phyloP scores from a whole-genome alignment of 1,140 invertebrate genomes.

The Microvelia longipes region DNA sequence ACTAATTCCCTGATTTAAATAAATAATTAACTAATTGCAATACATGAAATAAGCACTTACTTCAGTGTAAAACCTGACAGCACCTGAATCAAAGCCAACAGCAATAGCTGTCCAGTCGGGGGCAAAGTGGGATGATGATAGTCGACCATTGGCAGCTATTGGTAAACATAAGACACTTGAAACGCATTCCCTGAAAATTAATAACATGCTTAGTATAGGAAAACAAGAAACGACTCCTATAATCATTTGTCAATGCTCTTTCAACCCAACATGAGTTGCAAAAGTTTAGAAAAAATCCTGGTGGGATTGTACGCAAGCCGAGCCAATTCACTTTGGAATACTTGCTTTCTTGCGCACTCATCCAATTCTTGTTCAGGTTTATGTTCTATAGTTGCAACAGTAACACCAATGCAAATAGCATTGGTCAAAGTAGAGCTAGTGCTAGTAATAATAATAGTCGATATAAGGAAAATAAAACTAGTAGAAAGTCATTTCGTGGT shows the following conservation, averaged over 20 bases:
- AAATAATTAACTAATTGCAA: too few relatives aligned
- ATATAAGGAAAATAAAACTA: too few relatives aligned
- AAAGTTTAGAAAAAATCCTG: background rate
- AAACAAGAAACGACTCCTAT: constrained; percentile 3
- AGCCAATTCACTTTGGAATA: background rate
- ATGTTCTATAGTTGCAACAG: background rate
- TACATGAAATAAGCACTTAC: too few relatives aligned
- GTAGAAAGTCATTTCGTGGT: too few relatives aligned
- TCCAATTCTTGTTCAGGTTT: background rate
- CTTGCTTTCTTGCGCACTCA: too few relatives aligned
- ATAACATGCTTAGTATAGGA: constrained; percentile 17
- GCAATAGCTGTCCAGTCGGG: constrained; percentile 87
- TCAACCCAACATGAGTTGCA: constrained; percentile 9
- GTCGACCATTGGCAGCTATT: constrained; percentile 49
- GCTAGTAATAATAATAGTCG: too few relatives aligned
- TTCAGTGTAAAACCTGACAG: constrained; percentile 75
- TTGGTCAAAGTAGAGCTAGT: too few relatives aligned
- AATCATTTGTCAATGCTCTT: constrained; percentile 5
- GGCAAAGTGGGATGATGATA: constrained; percentile 42
- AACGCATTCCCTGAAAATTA: constrained; percentile 36
- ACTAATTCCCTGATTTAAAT: too few relatives aligned
- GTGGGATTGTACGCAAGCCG: background rate
- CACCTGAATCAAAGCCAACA: constrained; percentile 71
- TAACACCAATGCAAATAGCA: too few relatives aligned
- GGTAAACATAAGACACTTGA: constrained; percentile 42